Evolutionary conservation across 37 sponge, comb jelly and placozoan species (phyloP), one percentile per base, ranked within the genome.

Genomic region (Corticium candelabrum): DNA sequence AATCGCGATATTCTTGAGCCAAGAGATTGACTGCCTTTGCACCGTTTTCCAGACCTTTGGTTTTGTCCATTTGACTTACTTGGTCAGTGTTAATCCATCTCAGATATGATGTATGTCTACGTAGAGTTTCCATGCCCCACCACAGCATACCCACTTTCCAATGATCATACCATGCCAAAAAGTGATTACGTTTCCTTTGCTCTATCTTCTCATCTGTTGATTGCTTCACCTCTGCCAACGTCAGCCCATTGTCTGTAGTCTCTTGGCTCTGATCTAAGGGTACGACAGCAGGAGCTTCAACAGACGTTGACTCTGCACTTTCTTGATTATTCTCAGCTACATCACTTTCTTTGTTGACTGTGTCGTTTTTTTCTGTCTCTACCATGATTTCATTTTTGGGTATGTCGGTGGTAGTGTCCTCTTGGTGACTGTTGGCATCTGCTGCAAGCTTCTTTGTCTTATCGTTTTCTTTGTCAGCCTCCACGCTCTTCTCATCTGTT

Each of bases 271-370:
- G n/a, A n/a, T n/a, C n/a, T n/a, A n/a, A n/a, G n/a, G n/a, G n/a
- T n/a, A n/a, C n/a, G n/a, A n/a, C n/a, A n/a, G n/a, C n/a, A n/a
- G n/a, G n/a, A n/a, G n/a, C n/a, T n/a, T n/a, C n/a, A n/a, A n/a
- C n/a, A n/a, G n/a, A n/a, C n/a, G n/a, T n/a, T n/a, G n/a, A n/a
- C n/a, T n/a, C n/a, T n/a, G n/a, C n/a, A n/a, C n/a, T n/a, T n/a
- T n/a, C n/a, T n/a, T n/a, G n/a, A n/a, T n/a, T n/a, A 50, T 50
- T 50, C 62, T 50, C 62, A 50, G 62, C 62, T 11, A 50, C 62
- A 27, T 11, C 62, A 50, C 11, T 21, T 50, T 11, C 21, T 21
- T 50, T 21, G 11, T 50, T 21, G 21, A 21, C 62, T 21, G 62
- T 50, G 11, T 50, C 62, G 62, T 50, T 21, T 50, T 50, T 50